Conservation (phyloP, 2,797 vertebrate species). For the Hippopotamyrus pictus region DNA sequence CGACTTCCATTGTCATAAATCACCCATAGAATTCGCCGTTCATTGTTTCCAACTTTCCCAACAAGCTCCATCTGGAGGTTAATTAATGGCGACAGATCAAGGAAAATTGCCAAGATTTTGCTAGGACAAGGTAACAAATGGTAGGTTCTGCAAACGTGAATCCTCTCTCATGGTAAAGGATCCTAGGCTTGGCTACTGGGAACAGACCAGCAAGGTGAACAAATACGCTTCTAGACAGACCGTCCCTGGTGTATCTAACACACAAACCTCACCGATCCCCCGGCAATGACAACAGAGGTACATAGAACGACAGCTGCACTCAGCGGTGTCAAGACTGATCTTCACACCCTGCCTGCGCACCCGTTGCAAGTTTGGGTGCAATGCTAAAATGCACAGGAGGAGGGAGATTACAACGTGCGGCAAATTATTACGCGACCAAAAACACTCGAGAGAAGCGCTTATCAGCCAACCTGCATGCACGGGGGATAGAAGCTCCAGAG, state of each 20-base stretch:
- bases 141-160: neutral
- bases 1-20: neutral
- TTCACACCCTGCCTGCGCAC: neutral
- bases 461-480: neutral
- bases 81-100: constrained; percentile 3
- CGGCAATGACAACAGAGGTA: neutral
- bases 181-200: neutral
- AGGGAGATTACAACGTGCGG: neutral
- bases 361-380: neutral
- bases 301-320: neutral
- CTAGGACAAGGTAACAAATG: neutral
- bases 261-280: neutral
- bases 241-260: neutral
- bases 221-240: neutral
- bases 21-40: neutral
- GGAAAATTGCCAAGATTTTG: neutral
- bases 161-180: neutral
- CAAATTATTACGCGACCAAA: neutral
- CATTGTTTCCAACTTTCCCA: neutral
- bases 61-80: neutral
- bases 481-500: neutral
- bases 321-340: neutral
- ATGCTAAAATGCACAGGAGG: neutral
- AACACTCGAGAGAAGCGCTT: neutral
- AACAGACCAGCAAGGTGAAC: neutral